Conservation (phyloP, 2,113 vertebrate genomes). For the Platichthys stellatus region DNA sequence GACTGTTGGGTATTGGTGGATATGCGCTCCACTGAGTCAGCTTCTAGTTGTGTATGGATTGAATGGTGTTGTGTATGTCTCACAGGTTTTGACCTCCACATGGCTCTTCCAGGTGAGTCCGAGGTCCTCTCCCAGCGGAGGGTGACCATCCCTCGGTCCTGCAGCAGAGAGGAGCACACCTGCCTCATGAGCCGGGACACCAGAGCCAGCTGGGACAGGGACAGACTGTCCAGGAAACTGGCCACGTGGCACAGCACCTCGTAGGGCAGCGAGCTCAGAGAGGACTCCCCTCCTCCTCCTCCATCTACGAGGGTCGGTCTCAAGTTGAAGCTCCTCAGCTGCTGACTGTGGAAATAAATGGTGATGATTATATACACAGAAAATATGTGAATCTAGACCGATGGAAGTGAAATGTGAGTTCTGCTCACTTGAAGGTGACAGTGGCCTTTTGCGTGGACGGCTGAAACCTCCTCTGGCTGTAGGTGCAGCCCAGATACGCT, state of each 20-base stretch:
- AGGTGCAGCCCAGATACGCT: constrained; percentile 93
- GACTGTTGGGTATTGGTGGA: no score
- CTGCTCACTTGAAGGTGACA: constrained; percentile 84
- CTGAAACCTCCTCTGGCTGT: constrained; percentile 88
- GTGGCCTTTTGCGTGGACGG: constrained; percentile 86
- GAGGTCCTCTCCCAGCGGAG: constrained; percentile 90
- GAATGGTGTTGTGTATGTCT: constrained; percentile 32
- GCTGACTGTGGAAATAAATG: constrained; percentile 62
- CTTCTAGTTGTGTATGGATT: not conserved
- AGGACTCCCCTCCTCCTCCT: constrained; percentile 77
- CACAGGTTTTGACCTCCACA: constrained; percentile 84
- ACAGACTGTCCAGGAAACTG: constrained; percentile 92
- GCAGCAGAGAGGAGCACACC: constrained; percentile 90
- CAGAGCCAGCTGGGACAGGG: constrained; percentile 92
- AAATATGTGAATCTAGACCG: no score
- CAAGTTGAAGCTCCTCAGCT: constrained; percentile 90
- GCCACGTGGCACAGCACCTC: constrained; percentile 91
- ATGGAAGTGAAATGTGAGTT: not conserved
- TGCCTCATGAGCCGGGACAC: constrained; percentile 89
- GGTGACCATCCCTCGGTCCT: constrained; percentile 94
- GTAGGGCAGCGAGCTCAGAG: constrained; percentile 87
- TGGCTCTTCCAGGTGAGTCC: constrained; percentile 84
- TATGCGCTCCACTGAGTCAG: no score
- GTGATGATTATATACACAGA: no score
- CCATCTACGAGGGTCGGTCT: constrained; percentile 82